Evolutionary conservation across 2,888 invertebrate species (phyloP).

Genomic region (Dinocampus coccinellae): DNA sequence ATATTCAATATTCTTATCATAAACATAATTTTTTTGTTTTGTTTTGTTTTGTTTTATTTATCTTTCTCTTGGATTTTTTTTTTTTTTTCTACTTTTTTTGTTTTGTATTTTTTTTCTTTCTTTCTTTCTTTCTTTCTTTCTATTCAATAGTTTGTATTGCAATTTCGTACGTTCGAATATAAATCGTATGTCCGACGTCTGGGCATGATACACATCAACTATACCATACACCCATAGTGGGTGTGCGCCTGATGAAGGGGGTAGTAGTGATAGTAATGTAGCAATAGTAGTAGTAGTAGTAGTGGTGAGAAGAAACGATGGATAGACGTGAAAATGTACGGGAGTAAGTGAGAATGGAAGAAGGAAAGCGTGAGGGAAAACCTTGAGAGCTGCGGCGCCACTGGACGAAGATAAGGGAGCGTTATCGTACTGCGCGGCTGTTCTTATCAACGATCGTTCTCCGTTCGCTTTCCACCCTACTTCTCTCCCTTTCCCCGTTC

Average conservation of each 20-base stretch:
- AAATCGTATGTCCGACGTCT: conserved; percentile 37
- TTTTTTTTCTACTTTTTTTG: not conserved
- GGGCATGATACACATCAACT: conserved; percentile 30
- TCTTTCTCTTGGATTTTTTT: not conserved
- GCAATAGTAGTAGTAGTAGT: too few species aligned
- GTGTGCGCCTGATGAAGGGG: not conserved
- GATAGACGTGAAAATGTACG: not conserved
- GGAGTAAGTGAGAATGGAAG: conserved; percentile 5
- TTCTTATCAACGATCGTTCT: conserved; percentile 71
- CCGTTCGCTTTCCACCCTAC: conserved; percentile 63
- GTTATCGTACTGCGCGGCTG: conserved; percentile 67
- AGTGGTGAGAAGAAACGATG: conserved; percentile 21
- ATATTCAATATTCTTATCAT: too few species aligned
- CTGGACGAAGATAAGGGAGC: conserved; percentile 69
- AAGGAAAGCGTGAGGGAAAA: conserved; percentile 41
- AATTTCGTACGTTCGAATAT: conserved; percentile 33
- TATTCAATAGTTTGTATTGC: conserved; percentile 27
- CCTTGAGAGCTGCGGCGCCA: conserved; percentile 69
- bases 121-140: not conserved
- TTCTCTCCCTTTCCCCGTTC: conserved; percentile 47
- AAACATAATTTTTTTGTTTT: conserved; percentile 9
- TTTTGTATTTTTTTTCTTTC: not conserved
- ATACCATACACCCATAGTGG: conserved; percentile 1
- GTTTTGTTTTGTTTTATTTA: not conserved
- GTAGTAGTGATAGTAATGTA: too few species aligned